Percentiles rank a stretch among this genome's conserved stretches.
These are phyloP conservation scores for Microtus oregoni DNA, from an alignment of 2,113 vertebrate species.

Conservation along the genomic window DNA sequence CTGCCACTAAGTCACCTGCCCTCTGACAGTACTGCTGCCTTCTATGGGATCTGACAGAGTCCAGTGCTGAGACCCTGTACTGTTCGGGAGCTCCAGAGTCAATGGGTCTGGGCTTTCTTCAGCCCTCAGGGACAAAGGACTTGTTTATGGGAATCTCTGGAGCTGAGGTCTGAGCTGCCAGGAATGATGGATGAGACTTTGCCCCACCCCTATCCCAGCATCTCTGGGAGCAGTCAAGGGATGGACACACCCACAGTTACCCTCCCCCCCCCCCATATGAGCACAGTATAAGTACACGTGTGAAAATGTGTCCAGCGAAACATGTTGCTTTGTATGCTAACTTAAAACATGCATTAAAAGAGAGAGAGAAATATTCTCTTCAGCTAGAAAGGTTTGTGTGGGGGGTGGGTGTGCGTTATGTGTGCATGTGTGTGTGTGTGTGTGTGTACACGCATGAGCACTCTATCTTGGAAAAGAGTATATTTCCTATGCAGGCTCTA, in stretches of 20 bases:
- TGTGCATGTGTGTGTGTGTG: neutral
- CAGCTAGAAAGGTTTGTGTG: neutral
- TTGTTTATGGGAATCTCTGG: neutral
- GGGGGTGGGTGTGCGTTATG: neutral
- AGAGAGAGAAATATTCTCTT: neutral
- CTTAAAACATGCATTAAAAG: neutral
- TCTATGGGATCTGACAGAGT: fast-evolving
- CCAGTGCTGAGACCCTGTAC: neutral
- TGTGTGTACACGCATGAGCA: neutral
- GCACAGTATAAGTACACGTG: fast-evolving
- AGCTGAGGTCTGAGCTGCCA: neutral
- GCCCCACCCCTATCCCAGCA: fast-evolving
- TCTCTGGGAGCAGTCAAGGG: fast-evolving
- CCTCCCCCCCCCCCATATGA: too few species aligned
- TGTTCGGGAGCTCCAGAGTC: neutral
- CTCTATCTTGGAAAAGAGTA: neutral
- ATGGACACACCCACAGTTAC: too few species aligned
- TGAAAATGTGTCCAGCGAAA: neutral
- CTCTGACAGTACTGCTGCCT: too few species aligned
- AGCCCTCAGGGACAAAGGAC: neutral
- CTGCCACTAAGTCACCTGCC: neutral
- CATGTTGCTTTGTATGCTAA: neutral
- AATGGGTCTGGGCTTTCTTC: too few species aligned
- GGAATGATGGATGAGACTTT: neutral
- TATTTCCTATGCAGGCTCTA: neutral